Percentiles rank a stretch among this genome's conserved stretches.
Evolutionary conservation across 2,888 invertebrate species (phyloP).

Genomic region (Auanema freiburgensis): DNA sequence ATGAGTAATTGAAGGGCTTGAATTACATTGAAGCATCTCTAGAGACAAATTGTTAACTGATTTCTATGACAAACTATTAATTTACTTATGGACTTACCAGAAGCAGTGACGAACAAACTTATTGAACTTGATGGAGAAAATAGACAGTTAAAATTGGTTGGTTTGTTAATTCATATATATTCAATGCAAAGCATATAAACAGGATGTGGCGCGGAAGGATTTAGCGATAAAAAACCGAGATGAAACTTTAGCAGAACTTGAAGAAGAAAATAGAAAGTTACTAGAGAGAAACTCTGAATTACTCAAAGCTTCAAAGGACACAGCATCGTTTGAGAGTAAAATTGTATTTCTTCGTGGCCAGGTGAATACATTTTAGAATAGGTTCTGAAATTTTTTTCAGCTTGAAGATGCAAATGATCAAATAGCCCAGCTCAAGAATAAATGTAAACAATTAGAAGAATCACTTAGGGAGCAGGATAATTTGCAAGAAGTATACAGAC

Average conservation of each 20-base stretch:
- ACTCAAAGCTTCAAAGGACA: not conserved
- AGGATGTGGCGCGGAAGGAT: not conserved
- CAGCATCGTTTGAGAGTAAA: not conserved
- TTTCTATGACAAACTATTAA: too few relatives aligned
- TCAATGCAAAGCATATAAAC: not conserved
- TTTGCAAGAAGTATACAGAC: too few relatives aligned
- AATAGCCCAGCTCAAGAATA: too few relatives aligned
- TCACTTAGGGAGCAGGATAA: too few relatives aligned
- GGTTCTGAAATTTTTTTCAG: not conserved
- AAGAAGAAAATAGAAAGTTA: not conserved
- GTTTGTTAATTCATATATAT: not conserved
- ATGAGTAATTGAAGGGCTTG: too few relatives aligned
- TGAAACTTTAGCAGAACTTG: not conserved
- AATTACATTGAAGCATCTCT: too few relatives aligned
- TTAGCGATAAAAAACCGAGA: not conserved
- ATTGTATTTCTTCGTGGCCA: not conserved
- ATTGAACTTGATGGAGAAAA: slow-evolving; percentile 5
- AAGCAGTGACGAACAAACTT: not conserved
- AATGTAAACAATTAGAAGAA: too few relatives aligned
- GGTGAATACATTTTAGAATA: not conserved
- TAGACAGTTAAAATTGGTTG: slow-evolving; percentile 1
- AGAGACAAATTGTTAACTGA: too few relatives aligned
- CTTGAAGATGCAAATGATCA: not conserved
- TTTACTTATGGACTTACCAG: slow-evolving; percentile 2
- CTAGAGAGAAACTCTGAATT: not conserved